These are phyloP conservation scores for Drosophila bipectinata DNA, from an alignment of 1,140 invertebrate species.

Conservation along the genomic window DNA sequence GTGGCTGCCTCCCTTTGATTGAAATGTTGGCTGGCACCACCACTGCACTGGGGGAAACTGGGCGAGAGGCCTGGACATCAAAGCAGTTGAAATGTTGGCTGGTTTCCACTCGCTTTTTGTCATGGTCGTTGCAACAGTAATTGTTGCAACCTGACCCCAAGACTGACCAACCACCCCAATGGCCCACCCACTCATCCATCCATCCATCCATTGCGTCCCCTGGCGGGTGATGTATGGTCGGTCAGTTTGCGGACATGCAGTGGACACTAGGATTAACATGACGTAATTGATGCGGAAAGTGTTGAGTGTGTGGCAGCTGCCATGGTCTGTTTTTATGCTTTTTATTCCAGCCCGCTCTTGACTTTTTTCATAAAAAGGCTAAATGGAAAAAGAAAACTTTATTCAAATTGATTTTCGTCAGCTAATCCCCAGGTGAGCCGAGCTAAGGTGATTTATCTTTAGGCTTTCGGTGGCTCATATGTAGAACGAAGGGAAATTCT, in stretches of 20 bases:
- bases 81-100: constrained; percentile 68
- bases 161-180: not conserved
- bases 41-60: not conserved
- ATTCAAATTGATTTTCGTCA: constrained; percentile 63
- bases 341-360: not conserved
- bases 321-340: constrained; percentile 11
- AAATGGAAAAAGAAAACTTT: constrained; percentile 47
- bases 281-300: constrained; percentile 83
- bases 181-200: constrained; percentile 8
- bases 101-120: constrained; percentile 63
- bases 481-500: not conserved
- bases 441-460: constrained; percentile 14
- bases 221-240: constrained; percentile 77
- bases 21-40: constrained; percentile 73
- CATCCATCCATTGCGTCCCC: constrained; percentile 18
- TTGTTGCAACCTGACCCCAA: constrained; percentile 35
- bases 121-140: constrained; percentile 67
- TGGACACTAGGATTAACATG: constrained; percentile 83
- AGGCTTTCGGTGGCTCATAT: not conserved
- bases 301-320: constrained; percentile 78
- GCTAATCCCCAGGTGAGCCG: constrained; percentile 31
- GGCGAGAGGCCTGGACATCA: constrained; percentile 30
- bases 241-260: constrained; percentile 83
- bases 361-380: not conserved
- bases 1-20: constrained; percentile 57